Evolutionary conservation across 2,113 vertebrate species (phyloP).

Genomic region (Gnathonemus longibarbis): DNA sequence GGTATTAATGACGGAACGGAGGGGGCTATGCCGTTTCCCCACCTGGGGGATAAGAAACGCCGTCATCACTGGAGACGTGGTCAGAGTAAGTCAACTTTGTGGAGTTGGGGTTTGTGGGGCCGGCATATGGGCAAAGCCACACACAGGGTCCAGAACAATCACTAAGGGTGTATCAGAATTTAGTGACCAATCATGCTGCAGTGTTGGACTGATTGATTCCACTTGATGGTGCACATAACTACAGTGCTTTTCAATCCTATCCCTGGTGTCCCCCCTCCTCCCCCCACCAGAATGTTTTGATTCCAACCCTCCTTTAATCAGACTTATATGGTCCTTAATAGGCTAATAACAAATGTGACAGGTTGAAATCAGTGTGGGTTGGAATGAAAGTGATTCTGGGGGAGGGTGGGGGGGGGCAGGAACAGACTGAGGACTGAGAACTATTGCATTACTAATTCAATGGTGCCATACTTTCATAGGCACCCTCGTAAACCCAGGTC

Average conservation of each 20-base stretch:
- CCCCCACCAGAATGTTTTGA: neutral
- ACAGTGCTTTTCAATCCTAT: neutral
- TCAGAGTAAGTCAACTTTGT: neutral
- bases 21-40: neutral
- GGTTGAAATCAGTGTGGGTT: neutral
- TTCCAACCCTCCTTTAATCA: neutral
- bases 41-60: neutral
- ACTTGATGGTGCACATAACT: neutral
- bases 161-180: neutral
- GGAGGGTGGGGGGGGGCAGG: too few relatives aligned
- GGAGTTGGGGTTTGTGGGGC: neutral
- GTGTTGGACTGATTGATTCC: neutral
- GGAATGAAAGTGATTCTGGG: neutral
- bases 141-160: neutral
- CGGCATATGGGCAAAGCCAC: neutral
- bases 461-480: neutral
- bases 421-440: neutral
- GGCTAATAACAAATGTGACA: neutral
- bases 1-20: neutral
- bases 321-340: neutral
- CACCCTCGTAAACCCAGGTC: neutral
- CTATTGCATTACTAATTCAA: neutral
- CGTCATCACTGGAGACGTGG: neutral
- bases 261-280: neutral
- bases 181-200: neutral